Percentiles rank a stretch among this genome's conserved stretches.
Conservation (phyloP, 2,113 vertebrate genomes). For the Agapornis roseicollis region DNA sequence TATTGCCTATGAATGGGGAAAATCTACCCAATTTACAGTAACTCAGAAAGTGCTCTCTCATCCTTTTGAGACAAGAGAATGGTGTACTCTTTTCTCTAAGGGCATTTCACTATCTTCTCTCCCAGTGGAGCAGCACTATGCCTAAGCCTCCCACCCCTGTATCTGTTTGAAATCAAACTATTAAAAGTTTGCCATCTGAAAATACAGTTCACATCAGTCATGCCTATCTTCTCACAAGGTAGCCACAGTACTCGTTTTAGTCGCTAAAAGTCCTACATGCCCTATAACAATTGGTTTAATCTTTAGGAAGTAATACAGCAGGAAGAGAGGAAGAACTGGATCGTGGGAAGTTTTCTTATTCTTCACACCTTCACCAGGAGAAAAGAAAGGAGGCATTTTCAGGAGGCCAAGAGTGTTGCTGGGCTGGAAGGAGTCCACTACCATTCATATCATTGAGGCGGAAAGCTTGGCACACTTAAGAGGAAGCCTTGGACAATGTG, state of each 20-base stretch:
- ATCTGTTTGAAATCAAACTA: background rate
- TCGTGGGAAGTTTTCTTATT: background rate
- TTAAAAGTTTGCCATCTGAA: background rate
- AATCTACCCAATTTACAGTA: background rate
- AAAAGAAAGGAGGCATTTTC: background rate
- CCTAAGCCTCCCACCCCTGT: background rate
- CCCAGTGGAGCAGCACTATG: background rate
- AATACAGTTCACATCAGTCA: background rate
- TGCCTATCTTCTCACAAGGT: background rate
- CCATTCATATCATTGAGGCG: background rate
- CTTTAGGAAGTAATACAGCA: background rate
- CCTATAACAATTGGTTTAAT: background rate
- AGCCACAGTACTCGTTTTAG: background rate
- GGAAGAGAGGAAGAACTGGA: background rate
- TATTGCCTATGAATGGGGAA: background rate
- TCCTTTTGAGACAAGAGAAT: background rate
- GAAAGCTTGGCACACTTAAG: background rate
- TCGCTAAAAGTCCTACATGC: background rate
- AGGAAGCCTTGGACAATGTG: background rate
- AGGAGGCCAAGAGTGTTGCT: background rate
- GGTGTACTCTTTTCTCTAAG: background rate
- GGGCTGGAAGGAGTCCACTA: background rate
- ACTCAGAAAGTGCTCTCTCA: background rate
- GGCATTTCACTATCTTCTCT: background rate
- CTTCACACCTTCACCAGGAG: background rate